These are phyloP conservation scores for Chymomyza amoena DNA, from an alignment of 2,888 invertebrate species.

Conservation along the genomic window DNA sequence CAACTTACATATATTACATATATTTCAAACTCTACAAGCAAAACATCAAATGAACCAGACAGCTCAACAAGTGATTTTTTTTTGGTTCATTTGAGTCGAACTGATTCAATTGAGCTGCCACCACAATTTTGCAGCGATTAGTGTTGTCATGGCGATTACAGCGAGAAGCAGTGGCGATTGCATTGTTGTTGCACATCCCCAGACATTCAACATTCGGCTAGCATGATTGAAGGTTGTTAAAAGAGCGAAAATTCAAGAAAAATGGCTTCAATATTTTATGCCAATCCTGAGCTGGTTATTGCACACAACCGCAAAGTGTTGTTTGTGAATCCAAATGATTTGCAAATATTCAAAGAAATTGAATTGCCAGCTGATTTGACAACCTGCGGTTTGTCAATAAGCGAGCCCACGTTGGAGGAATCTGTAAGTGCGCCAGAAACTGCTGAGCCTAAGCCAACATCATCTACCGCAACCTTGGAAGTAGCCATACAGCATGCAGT, in stretches of 20 bases:
- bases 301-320: slow-evolving; percentile 67
- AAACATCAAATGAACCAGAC: background rate
- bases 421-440: slow-evolving; percentile 1
- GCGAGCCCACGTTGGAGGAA: slow-evolving; percentile 21
- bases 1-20: background rate
- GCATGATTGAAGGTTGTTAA: background rate
- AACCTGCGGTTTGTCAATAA: slow-evolving; percentile 54
- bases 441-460: slow-evolving; percentile 21
- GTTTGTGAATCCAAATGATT: slow-evolving; percentile 75
- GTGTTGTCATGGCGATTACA: slow-evolving; percentile 7
- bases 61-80: background rate
- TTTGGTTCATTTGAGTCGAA: background rate
- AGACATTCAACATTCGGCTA: background rate
- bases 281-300: slow-evolving; percentile 72
- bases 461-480: slow-evolving; percentile 11
- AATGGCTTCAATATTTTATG: slow-evolving; percentile 67
- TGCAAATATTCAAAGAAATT: slow-evolving; percentile 76
- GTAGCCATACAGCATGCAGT: slow-evolving; percentile 77
- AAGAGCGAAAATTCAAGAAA: slow-evolving; percentile 11
- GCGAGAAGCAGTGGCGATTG: slow-evolving; percentile 18
- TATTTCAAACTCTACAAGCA: background rate
- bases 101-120: slow-evolving; percentile 24
- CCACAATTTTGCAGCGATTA: slow-evolving; percentile 2
- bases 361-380: slow-evolving; percentile 66
- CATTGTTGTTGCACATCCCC: slow-evolving; percentile 6